Evolutionary conservation across 2,113 vertebrate genomes (phyloP), one percentile per base, ranked within the genome.

Genomic region (Sakesphorus luctuosus): DNA sequence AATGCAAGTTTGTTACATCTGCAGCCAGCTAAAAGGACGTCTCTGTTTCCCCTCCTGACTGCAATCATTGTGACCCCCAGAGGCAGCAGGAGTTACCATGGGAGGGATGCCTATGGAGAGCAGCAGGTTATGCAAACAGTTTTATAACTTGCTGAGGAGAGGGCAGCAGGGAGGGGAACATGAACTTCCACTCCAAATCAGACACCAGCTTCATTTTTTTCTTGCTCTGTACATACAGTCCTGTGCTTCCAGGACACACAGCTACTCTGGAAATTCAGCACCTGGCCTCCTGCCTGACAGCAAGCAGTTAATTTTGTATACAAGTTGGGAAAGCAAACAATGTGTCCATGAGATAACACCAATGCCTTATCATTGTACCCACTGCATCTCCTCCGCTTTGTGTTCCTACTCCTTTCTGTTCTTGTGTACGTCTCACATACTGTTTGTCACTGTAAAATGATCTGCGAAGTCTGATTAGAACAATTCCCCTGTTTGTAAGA

Each of bases 111-210:
- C 21, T 5, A 44, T 0, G 6, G 73, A 0, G 3, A 74, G 49
- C 31, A 66, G 28, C 3, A 3, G 65, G 40, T 71, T 77, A 50
- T 3, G 11, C 72, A 79, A 50, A 52, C 11, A 6, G 28, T 50
- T 87, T 67, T 46, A 40, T 44, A 66, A 68, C 35, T 19, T 23
- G 25, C 24, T 63, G 58, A 49, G 81, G 50, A 47, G 73, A 29
- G 71, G 63, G 56, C 10, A 1, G n/a, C 3, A 1, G 31, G 33
- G 36, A 58, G 26, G 5, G 63, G 9, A 71, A 38, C 35, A 3
- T 0, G 0, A 47, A 21, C 43, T 59, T 55, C 65, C 0, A 0
- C 68, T 65, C 35, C 52, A 63, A 35, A 47, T 79, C 50, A 76
- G 21, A 10, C 6, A n/a, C 6, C 18, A 0, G 18, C 68, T 58